Conservation (phyloP, 2,888 invertebrate species). For the Acanthococcus lagerstroemiae region DNA sequence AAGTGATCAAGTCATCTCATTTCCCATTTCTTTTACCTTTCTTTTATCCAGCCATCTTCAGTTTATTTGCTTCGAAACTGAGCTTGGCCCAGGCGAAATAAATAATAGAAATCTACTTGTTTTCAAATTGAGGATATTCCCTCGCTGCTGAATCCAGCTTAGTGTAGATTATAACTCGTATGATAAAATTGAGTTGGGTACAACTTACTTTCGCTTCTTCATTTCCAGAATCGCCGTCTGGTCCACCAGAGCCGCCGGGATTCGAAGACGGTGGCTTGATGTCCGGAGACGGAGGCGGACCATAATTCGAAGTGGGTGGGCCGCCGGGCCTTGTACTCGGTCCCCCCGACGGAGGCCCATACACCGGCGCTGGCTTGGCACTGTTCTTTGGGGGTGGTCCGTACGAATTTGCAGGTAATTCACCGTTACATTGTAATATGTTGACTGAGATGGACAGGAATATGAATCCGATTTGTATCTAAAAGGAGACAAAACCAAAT, state of each 20-base stretch:
- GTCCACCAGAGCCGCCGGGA: not conserved
- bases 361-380: slow-evolving; percentile 1
- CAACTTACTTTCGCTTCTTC: slow-evolving; percentile 21
- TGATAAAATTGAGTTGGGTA: too few relatives aligned
- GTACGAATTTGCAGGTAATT: slow-evolving; percentile 16
- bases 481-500: slow-evolving; percentile 9
- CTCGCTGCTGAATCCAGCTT: too few relatives aligned
- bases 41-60: too few relatives aligned
- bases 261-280: not conserved
- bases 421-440: slow-evolving; percentile 13
- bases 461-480: slow-evolving; percentile 6
- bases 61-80: too few relatives aligned
- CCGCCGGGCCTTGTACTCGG: slow-evolving; percentile 26
- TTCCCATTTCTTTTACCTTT: too few relatives aligned
- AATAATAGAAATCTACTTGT: too few relatives aligned
- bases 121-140: too few relatives aligned
- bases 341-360: slow-evolving; percentile 1
- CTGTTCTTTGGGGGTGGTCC: slow-evolving; percentile 11
- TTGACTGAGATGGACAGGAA: not conserved
- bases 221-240: slow-evolving; percentile 4
- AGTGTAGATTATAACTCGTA: too few relatives aligned
- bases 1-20: too few relatives aligned
- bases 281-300: not conserved
- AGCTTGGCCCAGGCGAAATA: too few relatives aligned
- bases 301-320: slow-evolving; percentile 23